Evolutionary conservation across 2,888 invertebrate genomes (phyloP), one percentile per base, ranked within the genome.

Genomic region (Baccha elongata): DNA sequence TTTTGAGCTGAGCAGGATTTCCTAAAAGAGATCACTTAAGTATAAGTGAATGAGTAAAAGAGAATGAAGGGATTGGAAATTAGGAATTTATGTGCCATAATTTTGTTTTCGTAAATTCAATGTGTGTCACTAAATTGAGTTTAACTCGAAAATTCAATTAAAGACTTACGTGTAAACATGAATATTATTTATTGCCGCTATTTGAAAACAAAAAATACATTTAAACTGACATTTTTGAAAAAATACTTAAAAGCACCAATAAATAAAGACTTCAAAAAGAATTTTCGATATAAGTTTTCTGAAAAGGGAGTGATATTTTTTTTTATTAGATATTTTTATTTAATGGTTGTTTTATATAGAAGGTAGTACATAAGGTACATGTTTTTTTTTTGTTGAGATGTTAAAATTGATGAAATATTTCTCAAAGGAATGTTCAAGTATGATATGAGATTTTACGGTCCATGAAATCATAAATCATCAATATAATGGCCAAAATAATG

Each of bases 321-420:
- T 29, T 1, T 13, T 26, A n/a, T 17, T 13, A 23, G 1, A 19
- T 53, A n/a, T 42, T 42, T 42, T 42, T 26, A 23, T 52, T 52
- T 37, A 42, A 37, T 52, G 50, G 26, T 11, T 7, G 55, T 6
- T 23, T 23, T 11, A 11, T 44, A 7, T 15, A 15, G 3, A 10
- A 4, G 3, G 0, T 32, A 52, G n/a, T 19, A n/a, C 6, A 19
- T 44, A 42, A 17, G 2, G n/a, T n/a, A n/a, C n/a, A 8, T 32
- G 29, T 3, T 3, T 8, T 32, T 32, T 32, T 32, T 60, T 53
- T 53, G 37, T 44, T 44, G 17, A 13, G 55, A 64, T 74, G 58
- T 75, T 71, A 46, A 67, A 75, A 71, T 75, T 81, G 40, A 75
- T 75, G 71, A 60, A 68, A 75, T 67, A 65, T 37, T 53, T 58